phyloP scores from a whole-genome alignment of 2,797 vertebrate species.

The Sylvia borin region DNA sequence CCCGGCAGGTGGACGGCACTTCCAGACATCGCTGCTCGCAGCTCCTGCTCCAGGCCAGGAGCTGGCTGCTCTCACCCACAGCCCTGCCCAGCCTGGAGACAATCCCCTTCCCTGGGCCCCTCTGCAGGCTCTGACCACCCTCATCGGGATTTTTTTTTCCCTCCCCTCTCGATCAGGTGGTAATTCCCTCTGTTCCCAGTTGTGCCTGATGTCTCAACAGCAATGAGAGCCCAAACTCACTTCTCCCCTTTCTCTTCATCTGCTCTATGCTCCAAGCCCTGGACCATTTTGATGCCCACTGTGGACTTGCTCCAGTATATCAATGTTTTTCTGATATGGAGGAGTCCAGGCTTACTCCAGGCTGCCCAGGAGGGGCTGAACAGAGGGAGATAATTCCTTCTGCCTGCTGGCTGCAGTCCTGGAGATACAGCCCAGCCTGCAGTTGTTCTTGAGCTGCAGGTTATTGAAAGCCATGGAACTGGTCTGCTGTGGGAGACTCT shows the following conservation, averaged over 20 bases:
- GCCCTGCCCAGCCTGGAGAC: background rate
- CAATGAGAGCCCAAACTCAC: background rate
- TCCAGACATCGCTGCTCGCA: background rate
- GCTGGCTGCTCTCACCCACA: background rate
- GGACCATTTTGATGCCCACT: background rate
- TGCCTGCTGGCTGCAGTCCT: background rate
- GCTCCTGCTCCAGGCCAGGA: background rate
- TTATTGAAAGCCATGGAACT: background rate
- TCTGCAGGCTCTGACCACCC: slow-evolving; percentile 4
- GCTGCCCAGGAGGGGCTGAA: background rate
- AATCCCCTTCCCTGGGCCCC: background rate
- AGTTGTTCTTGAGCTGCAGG: background rate
- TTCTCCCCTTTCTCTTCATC: background rate
- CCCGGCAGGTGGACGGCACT: background rate
- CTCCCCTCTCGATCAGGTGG: background rate
- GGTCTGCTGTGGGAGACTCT: background rate
- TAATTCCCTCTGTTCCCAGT: background rate
- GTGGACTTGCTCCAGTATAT: background rate
- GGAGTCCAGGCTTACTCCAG: background rate
- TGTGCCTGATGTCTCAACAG: background rate
- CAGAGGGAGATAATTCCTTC: background rate
- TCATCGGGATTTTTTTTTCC: background rate
- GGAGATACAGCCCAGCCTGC: background rate
- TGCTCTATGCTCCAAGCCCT: background rate
- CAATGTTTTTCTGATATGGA: background rate